Conservation (phyloP, 2,113 vertebrate species). For the Anser brachyrhynchus region DNA sequence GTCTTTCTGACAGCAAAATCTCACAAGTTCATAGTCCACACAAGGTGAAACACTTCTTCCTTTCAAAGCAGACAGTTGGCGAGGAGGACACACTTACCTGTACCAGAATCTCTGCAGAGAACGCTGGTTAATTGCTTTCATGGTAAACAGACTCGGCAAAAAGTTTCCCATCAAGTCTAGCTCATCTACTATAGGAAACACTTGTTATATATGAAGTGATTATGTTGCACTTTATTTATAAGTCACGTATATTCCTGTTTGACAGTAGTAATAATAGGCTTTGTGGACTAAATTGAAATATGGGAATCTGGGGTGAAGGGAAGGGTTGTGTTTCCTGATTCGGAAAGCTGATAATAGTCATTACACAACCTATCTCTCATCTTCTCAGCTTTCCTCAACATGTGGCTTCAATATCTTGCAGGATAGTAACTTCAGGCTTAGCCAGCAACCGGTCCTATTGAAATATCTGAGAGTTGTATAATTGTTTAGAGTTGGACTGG, state of each 20-base stretch:
- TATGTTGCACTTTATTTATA: neutral
- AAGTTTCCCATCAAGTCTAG: neutral
- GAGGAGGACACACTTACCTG: neutral
- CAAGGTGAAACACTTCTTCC: neutral
- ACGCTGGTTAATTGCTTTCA: neutral
- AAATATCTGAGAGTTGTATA: neutral
- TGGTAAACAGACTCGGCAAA: neutral
- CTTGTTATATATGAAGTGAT: neutral
- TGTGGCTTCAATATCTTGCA: neutral
- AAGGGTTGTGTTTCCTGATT: neutral
- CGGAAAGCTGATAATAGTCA: neutral
- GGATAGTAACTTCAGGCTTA: neutral
- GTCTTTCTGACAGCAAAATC: neutral
- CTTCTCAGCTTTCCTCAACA: neutral
- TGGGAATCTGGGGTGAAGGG: neutral
- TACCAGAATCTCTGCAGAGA: neutral
- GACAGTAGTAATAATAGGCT: neutral
- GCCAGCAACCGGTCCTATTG: fast-evolving
- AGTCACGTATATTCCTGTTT: neutral
- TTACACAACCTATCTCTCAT: neutral
- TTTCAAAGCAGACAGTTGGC: neutral
- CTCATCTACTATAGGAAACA: neutral
- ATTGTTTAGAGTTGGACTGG: neutral
- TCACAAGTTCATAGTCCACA: neutral
- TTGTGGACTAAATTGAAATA: neutral